Evolutionary conservation across 2,113 vertebrate genomes (phyloP).

Genomic region (Otolemur garnettii): DNA sequence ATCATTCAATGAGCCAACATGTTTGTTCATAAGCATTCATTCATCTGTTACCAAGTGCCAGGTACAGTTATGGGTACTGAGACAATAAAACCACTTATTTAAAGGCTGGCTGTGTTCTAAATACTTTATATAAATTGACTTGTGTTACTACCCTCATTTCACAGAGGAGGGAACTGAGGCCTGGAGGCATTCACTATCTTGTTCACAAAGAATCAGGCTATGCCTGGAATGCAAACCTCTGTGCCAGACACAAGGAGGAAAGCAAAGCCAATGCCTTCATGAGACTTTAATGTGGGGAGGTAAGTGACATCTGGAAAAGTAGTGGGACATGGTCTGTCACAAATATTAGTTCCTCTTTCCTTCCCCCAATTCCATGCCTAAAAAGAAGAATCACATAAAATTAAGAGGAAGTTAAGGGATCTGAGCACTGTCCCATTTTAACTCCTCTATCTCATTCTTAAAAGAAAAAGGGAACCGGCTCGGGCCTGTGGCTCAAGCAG

Average conservation of each 20-base stretch:
- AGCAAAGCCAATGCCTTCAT: neutral
- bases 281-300: neutral
- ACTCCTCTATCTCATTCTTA: neutral
- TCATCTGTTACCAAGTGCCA: neutral
- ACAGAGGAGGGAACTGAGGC: neutral
- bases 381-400: neutral
- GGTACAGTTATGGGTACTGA: neutral
- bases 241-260: neutral
- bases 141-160: neutral
- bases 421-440: neutral
- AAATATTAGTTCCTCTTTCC: neutral
- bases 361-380: neutral
- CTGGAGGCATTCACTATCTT: neutral
- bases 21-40: neutral
- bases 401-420: neutral
- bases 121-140: neutral
- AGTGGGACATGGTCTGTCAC: neutral
- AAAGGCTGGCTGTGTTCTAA: neutral
- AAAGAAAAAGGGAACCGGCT: neutral
- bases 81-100: neutral
- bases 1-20: neutral
- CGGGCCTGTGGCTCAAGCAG: too few species aligned
- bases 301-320: neutral
- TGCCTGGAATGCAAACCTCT: neutral
- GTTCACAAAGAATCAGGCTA: neutral